Evolutionary conservation across 2,113 vertebrate genomes (phyloP).

Genomic region (Sardina pilchardus): DNA sequence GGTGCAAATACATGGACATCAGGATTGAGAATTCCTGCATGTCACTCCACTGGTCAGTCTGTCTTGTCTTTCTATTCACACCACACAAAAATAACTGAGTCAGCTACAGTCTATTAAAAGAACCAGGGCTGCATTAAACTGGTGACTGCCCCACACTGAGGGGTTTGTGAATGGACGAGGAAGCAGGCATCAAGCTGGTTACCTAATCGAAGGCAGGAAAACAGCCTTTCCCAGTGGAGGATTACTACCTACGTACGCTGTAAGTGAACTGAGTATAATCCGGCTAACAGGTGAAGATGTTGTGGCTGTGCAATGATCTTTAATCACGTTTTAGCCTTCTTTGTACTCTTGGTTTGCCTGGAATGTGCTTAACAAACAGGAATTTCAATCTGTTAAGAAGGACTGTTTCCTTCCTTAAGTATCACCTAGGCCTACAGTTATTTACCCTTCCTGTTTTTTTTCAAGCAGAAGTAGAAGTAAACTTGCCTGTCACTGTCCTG

Average conservation of each 20-base stretch:
- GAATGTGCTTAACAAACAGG: slow-evolving; percentile 4
- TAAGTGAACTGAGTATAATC: slow-evolving; percentile 72
- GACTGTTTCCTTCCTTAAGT: slow-evolving; percentile 8
- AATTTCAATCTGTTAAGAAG: not conserved
- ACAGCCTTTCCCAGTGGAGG: slow-evolving; percentile 57
- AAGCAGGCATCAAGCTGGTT: slow-evolving; percentile 56
- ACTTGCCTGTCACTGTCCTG: slow-evolving; percentile 42
- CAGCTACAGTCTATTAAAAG: slow-evolving; percentile 74
- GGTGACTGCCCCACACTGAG: slow-evolving; percentile 36
- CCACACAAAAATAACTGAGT: slow-evolving; percentile 64
- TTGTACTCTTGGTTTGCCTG: not conserved
- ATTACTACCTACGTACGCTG: slow-evolving; percentile 61
- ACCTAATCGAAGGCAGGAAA: slow-evolving; percentile 56
- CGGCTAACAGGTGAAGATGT: not conserved
- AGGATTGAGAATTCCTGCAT: too few relatives aligned
- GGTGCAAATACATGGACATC: too few relatives aligned
- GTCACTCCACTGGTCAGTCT: too few relatives aligned
- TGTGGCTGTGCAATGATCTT: slow-evolving; percentile 15
- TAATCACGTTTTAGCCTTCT: not conserved
- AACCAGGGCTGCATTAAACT: slow-evolving; percentile 47
- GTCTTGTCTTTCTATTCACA: slow-evolving; percentile 46
- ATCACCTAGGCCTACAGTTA: not conserved
- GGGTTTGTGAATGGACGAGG: slow-evolving; percentile 62
- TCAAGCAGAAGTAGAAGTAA: not conserved
- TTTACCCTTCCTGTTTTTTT: not conserved